Conservation (phyloP, 2,113 vertebrate genomes). For the Caretta caretta region DNA sequence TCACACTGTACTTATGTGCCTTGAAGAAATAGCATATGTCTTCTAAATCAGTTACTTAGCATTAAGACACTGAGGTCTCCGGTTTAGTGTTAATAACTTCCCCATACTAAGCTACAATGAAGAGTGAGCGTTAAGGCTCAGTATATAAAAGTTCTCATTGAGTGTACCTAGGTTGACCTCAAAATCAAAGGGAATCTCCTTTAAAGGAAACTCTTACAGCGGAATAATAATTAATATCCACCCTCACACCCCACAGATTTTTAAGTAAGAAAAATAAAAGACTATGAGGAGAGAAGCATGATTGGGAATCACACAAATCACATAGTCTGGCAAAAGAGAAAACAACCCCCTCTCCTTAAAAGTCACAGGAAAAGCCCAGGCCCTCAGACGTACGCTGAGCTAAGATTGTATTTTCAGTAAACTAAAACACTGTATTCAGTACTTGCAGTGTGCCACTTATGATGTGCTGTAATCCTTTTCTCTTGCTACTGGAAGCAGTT, state of each 20-base stretch:
- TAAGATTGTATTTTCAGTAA: background rate
- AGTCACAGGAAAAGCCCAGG: background rate
- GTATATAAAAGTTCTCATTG: background rate
- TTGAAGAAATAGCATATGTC: background rate
- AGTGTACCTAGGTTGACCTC: background rate
- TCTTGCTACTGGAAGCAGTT: background rate
- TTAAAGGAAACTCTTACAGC: background rate
- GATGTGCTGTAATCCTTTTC: background rate
- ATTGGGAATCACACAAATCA: background rate
- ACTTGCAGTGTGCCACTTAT: background rate
- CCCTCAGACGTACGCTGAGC: background rate
- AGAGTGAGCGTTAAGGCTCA: background rate
- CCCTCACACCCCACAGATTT: background rate
- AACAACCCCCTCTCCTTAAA: background rate
- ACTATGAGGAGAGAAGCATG: background rate
- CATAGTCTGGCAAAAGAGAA: accelerated
- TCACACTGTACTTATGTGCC: background rate
- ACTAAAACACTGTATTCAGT: background rate
- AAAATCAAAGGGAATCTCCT: background rate
- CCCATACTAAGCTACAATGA: background rate
- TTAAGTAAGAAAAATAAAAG: background rate
- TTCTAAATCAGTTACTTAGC: background rate
- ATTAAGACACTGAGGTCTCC: background rate
- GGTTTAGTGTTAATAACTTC: background rate
- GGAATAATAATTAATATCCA: background rate